Conservation (phyloP, 2,113 vertebrate species). For the Pristiophorus japonicus region DNA sequence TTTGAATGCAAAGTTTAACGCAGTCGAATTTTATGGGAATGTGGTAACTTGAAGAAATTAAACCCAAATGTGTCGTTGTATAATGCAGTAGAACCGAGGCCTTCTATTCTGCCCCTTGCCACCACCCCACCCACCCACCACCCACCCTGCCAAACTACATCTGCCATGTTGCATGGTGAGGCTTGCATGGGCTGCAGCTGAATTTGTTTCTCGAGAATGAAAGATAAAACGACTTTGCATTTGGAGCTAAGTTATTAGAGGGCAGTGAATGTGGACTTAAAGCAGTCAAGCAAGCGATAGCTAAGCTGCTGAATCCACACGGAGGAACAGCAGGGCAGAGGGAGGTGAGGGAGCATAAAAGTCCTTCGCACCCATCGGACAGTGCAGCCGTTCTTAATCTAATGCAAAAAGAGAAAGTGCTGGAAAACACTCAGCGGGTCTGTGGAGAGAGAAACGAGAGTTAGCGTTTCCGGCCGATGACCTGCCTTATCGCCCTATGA, state of each 20-base stretch:
- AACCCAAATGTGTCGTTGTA: background rate
- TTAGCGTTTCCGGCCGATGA: background rate
- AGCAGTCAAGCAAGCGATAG: background rate
- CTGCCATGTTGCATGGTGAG: background rate
- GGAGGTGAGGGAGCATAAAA: background rate
- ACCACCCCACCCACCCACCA: background rate
- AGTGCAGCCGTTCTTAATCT: too few relatives aligned
- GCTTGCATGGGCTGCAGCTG: background rate
- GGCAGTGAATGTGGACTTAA: background rate
- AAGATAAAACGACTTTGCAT: background rate
- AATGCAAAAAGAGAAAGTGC: too few relatives aligned
- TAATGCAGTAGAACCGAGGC: background rate
- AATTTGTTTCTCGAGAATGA: background rate
- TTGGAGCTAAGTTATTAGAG: background rate
- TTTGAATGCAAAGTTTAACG: background rate
- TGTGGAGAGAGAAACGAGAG: background rate
- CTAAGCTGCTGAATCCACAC: too few relatives aligned
- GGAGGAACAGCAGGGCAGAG: background rate
- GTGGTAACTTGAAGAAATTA: background rate
- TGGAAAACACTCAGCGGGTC: background rate
- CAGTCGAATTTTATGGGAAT: background rate
- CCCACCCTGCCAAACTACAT: background rate
- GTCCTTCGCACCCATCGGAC: background rate
- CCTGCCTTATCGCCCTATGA: background rate
- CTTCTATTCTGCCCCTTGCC: background rate